phyloP scores from a whole-genome alignment of 2,888 invertebrate species.

The Athetis lepigone region DNA sequence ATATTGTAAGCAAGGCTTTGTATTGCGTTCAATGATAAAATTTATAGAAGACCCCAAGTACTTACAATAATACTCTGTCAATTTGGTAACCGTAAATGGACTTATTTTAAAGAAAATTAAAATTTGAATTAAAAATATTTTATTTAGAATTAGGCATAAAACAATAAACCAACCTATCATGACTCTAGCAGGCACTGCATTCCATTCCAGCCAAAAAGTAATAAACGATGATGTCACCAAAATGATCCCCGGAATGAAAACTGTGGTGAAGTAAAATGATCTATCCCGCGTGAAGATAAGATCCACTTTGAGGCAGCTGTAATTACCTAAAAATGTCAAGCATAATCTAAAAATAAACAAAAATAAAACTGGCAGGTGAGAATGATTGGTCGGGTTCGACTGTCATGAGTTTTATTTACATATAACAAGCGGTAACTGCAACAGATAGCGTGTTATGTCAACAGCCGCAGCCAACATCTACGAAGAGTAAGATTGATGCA shows the following conservation, averaged over 20 bases:
- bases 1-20: slow-evolving; percentile 42
- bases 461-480: slow-evolving; percentile 87
- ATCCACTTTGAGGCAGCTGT: slow-evolving; percentile 98
- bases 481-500: slow-evolving; percentile 77
- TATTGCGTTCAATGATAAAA: slow-evolving; percentile 25
- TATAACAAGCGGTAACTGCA: slow-evolving; percentile 80
- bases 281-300: slow-evolving; percentile 98
- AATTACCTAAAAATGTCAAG: slow-evolving; percentile 94
- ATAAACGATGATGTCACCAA: slow-evolving; percentile 99
- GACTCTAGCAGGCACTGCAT: slow-evolving; percentile 98
- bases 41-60: slow-evolving; percentile 22
- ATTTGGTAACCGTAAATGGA: slow-evolving; percentile 32
- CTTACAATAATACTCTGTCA: slow-evolving; percentile 31
- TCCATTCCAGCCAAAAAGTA: slow-evolving; percentile 99
- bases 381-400: slow-evolving; percentile 67
- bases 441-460: slow-evolving; percentile 83
- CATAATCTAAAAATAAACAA: slow-evolving; percentile 83
- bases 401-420: slow-evolving; percentile 69
- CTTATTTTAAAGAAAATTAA: slow-evolving; percentile 14
- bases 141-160: slow-evolving; percentile 68
- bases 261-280: slow-evolving; percentile 99
- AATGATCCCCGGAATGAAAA: slow-evolving; percentile 98
- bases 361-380: slow-evolving; percentile 63
- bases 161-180: slow-evolving; percentile 95
- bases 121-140: slow-evolving; percentile 20